Base-by-base conservation (phyloP, 2,113 vertebrate species). In the Plestiodon gilberti region DNA sequence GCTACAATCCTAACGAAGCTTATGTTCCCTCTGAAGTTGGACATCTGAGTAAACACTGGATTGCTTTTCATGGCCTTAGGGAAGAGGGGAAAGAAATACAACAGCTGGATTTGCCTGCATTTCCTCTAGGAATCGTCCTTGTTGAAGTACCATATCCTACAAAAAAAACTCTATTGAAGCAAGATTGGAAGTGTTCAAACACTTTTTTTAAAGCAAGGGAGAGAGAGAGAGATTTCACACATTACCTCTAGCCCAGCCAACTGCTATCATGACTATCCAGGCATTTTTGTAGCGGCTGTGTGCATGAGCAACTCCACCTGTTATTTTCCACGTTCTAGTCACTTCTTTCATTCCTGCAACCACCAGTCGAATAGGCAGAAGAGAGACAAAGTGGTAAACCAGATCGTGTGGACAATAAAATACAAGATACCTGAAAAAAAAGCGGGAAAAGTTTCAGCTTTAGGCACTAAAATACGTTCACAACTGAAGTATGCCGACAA, bases 221-320 rank as follows among this genome's bases (percentile, higher is more conserved):
- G 55, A 92, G 0, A 91, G n/a, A n/a, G n/a, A 67, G 73, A 86
- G 1, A 18, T 78, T 62, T 81, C 75, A 89, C 35, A n/a, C 0
- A 3, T 95, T 97, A 99, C 99, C 99, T 99, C 96, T 98, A 81
- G 98, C 97, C 98, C 98, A 99, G 55, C 99, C 99, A 67, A 98
- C 96, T 85, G 97, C 97, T 67, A 99, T 96, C 98, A 99, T 98
- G 78, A 99, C 96, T 90, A 99, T 90, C 96, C 98, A 97, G 75
- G 97, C 97, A 89, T 99, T 97, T 90, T 97, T 96, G 96, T 98
- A 99, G 93, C 97, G 98, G 86, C 67, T 90, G 80, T 96, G 94
- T 7, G 98, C 98, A 93, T 98, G 97, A 2, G 94, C 94, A 92
- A 99, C 75, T 15, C 99, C 99, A 65, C 95, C 96, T 7, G 97